phyloP scores from a whole-genome alignment of 2,888 invertebrate genomes.

The Ametastegia equiseti region DNA sequence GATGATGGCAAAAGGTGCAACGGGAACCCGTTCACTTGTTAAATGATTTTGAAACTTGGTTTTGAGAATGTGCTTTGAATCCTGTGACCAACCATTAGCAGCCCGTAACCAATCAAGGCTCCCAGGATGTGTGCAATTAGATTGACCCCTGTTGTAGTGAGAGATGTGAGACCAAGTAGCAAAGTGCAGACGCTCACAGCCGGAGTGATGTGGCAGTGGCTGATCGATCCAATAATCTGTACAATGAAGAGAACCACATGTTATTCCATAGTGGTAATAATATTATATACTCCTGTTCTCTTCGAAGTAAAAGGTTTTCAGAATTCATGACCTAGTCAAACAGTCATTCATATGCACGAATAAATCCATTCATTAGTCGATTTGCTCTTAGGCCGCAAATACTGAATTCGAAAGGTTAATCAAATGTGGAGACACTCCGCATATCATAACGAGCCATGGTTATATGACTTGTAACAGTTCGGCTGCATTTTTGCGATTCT shows the following conservation, averaged over 20 bases:
- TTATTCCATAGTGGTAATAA: not conserved
- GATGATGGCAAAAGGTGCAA: not conserved
- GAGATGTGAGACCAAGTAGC: conserved; percentile 71
- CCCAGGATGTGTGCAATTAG: conserved; percentile 71
- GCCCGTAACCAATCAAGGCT: conserved; percentile 69
- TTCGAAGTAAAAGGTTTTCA: not conserved
- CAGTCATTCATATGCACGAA: no score
- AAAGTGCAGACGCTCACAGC: conserved; percentile 72
- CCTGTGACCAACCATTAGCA: conserved; percentile 70
- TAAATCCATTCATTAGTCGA: no score
- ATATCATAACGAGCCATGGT: no score
- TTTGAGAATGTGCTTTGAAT: not conserved
- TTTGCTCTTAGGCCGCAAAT: no score
- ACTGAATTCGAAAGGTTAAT: no score
- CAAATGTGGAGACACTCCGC: no score
- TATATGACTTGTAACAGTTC: no score
- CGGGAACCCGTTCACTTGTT: not conserved
- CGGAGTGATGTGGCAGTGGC: conserved; percentile 74
- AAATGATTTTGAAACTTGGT: not conserved
- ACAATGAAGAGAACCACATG: not conserved
- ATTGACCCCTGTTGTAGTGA: conserved; percentile 69
- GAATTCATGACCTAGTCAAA: no score
- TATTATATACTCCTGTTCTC: not conserved
- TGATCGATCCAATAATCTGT: conserved; percentile 71
- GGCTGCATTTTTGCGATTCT: no score